Evolutionary conservation across 2,888 invertebrate genomes (phyloP).

Genomic region (Andrena bicolor): DNA sequence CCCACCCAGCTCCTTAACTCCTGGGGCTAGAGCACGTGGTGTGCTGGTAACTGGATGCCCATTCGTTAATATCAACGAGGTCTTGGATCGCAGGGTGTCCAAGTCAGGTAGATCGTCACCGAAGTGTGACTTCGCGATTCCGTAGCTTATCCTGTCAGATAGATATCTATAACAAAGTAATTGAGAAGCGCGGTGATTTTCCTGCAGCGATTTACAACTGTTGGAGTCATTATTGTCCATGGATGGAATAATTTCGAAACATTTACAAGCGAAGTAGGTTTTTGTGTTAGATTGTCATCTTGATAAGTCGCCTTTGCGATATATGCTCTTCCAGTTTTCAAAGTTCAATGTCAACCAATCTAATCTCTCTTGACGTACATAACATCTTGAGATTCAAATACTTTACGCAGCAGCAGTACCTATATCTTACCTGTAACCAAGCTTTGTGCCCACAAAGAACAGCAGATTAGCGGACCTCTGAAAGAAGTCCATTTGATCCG

Average conservation of each 20-base stretch:
- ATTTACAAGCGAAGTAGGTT: no score
- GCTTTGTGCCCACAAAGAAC: constrained; percentile 57
- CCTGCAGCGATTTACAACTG: not conserved
- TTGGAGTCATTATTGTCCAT: no score
- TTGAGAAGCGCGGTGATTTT: not conserved
- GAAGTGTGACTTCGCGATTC: constrained; percentile 69
- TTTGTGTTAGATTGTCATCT: no score
- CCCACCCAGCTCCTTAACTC: constrained; percentile 86
- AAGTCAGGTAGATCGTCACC: constrained; percentile 81
- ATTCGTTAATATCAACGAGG: constrained; percentile 86
- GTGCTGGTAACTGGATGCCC: constrained; percentile 85
- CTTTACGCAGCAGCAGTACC: no score
- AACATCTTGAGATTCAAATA: no score
- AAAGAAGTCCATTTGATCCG: constrained; percentile 68
- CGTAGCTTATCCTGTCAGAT: constrained; percentile 56
- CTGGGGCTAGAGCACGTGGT: constrained; percentile 84
- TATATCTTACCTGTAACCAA: constrained; percentile 48
- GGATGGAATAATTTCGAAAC: no score
- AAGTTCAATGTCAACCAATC: no score
- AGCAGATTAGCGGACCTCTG: constrained; percentile 72
- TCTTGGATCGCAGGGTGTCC: constrained; percentile 84
- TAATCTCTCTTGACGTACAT: no score
- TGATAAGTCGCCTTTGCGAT: no score
- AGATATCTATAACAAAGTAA: constrained; percentile 27
- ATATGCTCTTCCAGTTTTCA: no score